A percentile compares a stretch with the other conserved stretches of the same genome.
Conservation (phyloP, 2,888 invertebrate species). For the Mythimna impura region DNA sequence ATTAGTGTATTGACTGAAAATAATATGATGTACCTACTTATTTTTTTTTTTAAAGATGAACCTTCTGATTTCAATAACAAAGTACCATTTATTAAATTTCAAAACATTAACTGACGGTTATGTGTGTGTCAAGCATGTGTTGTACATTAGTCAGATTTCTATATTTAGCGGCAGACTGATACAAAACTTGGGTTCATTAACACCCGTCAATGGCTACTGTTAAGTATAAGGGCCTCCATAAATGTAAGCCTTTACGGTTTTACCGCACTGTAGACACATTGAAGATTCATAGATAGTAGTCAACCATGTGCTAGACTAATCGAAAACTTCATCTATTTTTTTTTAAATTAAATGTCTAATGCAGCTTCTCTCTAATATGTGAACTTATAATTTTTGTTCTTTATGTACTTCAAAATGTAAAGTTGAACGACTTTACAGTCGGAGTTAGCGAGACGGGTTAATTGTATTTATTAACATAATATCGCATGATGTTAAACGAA, state of each 20-base stretch:
- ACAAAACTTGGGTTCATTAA: conserved; percentile 81
- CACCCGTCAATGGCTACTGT: conserved; percentile 71
- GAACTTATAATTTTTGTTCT: conserved; percentile 18
- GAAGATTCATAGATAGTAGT: background rate
- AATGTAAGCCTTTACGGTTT: conserved; percentile 41
- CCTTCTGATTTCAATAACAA: conserved; percentile 11
- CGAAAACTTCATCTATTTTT: background rate
- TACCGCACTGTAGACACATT: conserved; percentile 10
- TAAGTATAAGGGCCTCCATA: conserved; percentile 63
- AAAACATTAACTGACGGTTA: conserved; percentile 69
- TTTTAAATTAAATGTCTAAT: background rate
- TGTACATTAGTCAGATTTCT: conserved; percentile 82
- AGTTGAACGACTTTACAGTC: conserved; percentile 80
- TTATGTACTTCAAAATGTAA: conserved; percentile 55
- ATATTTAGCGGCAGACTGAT: conserved; percentile 81
- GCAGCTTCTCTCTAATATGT: background rate
- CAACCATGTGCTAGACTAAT: conserved; percentile 1
- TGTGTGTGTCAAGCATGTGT: conserved; percentile 82
- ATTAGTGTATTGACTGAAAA: background rate
- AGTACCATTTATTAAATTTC: conserved; percentile 68
- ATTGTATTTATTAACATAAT: conserved; percentile 89
- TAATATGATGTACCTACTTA: background rate
- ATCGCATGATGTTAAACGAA: conserved; percentile 82
- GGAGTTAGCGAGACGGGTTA: conserved; percentile 77
- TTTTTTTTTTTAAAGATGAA: conserved; percentile 4